phyloP scores from a whole-genome alignment of 2,797 vertebrate genomes.

The Ispidina picta region DNA sequence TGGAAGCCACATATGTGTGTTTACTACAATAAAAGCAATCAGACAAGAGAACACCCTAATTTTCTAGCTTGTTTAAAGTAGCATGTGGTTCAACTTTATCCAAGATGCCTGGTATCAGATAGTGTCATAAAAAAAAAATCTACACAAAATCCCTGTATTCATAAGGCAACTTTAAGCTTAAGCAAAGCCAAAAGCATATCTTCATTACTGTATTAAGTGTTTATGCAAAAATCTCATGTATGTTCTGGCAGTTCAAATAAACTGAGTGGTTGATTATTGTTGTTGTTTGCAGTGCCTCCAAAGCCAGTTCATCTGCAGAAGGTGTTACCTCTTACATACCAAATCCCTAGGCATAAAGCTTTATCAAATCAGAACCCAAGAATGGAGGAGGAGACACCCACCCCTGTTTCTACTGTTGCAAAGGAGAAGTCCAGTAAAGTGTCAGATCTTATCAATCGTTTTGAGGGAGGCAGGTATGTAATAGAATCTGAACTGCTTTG shows the following conservation, averaged over 20 bases:
- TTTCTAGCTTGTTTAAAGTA: neutral
- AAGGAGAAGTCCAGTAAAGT: constrained; percentile 82
- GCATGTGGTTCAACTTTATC: neutral
- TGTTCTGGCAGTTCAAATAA: neutral
- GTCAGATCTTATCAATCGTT: constrained; percentile 84
- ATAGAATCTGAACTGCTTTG: neutral
- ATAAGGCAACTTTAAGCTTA: neutral
- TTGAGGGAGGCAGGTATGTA: constrained; percentile 82
- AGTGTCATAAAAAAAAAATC: neutral
- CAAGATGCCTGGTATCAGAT: neutral
- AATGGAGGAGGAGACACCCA: constrained; percentile 78
- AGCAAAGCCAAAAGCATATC: neutral
- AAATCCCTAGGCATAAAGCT: constrained; percentile 74
- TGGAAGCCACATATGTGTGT: neutral
- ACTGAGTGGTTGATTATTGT: neutral
- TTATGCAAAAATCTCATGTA: neutral
- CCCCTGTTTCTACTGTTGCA: constrained; percentile 62
- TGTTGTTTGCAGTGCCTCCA: constrained; percentile 80
- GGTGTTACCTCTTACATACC: constrained; percentile 60
- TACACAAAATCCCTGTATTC: neutral
- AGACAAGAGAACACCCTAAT: neutral
- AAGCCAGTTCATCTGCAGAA: constrained; percentile 81
- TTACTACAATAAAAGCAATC: neutral
- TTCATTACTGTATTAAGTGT: neutral
- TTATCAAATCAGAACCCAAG: constrained; percentile 71